phyloP scores from a whole-genome alignment of 2,888 invertebrate genomes.

The Sceliomorpha sp. region DNA sequence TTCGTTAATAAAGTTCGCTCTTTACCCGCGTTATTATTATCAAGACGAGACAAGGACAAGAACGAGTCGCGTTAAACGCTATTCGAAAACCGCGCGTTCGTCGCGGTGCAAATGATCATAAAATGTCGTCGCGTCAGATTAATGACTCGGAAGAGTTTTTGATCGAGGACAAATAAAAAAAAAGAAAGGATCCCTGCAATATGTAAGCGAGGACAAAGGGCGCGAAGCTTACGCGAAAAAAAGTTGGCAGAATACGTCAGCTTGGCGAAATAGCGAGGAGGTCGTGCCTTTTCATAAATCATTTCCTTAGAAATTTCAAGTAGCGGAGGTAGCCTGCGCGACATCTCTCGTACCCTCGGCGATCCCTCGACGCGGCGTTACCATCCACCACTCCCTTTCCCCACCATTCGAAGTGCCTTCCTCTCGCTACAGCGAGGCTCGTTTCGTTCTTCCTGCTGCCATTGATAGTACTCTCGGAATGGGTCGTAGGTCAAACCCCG shows the following conservation, averaged over 20 bases:
- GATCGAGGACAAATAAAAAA: conserved; percentile 35
- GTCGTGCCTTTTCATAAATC: conserved; percentile 71
- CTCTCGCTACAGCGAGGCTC: conserved; percentile 15
- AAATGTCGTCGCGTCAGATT: conserved; percentile 40
- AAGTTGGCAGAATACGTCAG: conserved; percentile 21
- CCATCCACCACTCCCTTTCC: conserved; percentile 40
- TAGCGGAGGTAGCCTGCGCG: conserved; percentile 44
- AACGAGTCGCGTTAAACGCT: conserved; percentile 12
- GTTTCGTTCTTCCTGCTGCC: conserved; percentile 44
- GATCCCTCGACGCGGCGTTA: conserved; percentile 6
- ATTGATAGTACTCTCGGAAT: conserved; percentile 55
- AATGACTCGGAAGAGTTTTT: conserved; percentile 41
- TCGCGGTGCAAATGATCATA: conserved; percentile 29
- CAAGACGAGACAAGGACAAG: no score
- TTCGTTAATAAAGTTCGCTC: no score
- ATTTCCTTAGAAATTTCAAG: conserved; percentile 66
- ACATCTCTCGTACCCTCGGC: conserved; percentile 23
- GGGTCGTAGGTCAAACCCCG: conserved; percentile 61
- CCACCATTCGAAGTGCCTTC: conserved; percentile 21
- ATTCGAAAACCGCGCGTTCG: conserved; percentile 1
- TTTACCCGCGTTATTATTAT: no score
- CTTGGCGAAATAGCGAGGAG: conserved; percentile 50
- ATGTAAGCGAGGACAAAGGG: conserved; percentile 30
- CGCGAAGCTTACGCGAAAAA: conserved; percentile 24
- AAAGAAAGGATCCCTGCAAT: conserved; percentile 21